Base-by-base conservation (phyloP, 2,113 vertebrate genomes). In the Fregata magnificens region DNA sequence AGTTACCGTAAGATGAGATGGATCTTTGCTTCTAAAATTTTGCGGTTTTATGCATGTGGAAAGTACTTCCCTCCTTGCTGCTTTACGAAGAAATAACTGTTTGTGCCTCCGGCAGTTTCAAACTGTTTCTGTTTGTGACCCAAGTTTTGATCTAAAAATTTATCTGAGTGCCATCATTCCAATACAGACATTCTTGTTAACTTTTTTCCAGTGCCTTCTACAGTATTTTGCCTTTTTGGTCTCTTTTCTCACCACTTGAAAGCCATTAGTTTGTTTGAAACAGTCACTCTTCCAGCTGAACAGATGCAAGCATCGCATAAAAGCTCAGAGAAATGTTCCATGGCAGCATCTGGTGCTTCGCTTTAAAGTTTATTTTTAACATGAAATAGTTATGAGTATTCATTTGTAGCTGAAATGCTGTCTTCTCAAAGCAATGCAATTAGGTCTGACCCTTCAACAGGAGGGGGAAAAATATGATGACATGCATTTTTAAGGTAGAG, bases 341-440 rank as follows among this genome's bases (percentile, higher is more conserved):
- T 36, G 59, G 79, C 52, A 94, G 82, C 90, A 93, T 96, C 92
- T 97, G 90, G 67, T 81, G 42, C 82, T 86, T 93, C 14, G 8
- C 85, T 95, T 90, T 55, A 83, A 93, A 90, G 85, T 80, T 93
- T 94, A 83, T 95, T 95, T 96, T 95, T 92, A 93, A 83, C 79
- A 80, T 77, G 17, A 90, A 94, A 70, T 70, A 67, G 42, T 81
- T 90, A 29, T 25, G 17, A 88, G 59, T 0, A 1, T 77, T 90
- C 50, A 83, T 93, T 95, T 93, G 74, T 66, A 86, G 55, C n/a
- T 81, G 82, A 92, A 95, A 90, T n/a, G 8, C 42, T 83, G 67
- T 50, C 63, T 91, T 81, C 70, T 89, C 84, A 90, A 50, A 90
- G 79, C 76, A 81, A 42, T 1, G 5, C 29, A 78, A 86, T 92